These are phyloP conservation scores for Latheticus oryzae DNA, from an alignment of 2,888 invertebrate species.

Conservation along the genomic window DNA sequence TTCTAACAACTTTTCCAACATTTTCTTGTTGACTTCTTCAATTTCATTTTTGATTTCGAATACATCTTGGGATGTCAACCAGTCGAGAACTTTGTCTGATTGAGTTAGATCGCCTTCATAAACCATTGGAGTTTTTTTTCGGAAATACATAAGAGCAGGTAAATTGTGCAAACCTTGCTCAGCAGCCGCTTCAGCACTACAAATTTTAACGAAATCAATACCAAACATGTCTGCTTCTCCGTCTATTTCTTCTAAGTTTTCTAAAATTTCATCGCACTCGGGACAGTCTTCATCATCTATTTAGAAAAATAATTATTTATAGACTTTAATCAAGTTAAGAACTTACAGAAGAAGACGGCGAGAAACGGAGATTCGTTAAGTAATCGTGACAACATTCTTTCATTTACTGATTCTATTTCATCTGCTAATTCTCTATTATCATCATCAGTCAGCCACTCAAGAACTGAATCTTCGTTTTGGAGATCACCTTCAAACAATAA, in stretches of 20 bases:
- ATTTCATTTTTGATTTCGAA: slow-evolving; percentile 97
- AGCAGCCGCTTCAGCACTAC: slow-evolving; percentile 83
- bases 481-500: slow-evolving; percentile 90
- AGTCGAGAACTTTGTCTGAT: slow-evolving; percentile 85
- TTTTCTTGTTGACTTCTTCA: slow-evolving; percentile 96
- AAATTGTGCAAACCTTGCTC: slow-evolving; percentile 86
- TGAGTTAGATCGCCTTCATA: slow-evolving; percentile 92
- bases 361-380: slow-evolving; percentile 87
- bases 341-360: slow-evolving; percentile 92
- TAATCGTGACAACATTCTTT: slow-evolving; percentile 87
- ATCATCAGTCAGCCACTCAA: slow-evolving; percentile 94
- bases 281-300: slow-evolving; percentile 90
- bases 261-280: slow-evolving; percentile 90
- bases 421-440: slow-evolving; percentile 93
- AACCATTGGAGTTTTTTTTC: slow-evolving; percentile 81
- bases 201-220: slow-evolving; percentile 95
- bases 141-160: slow-evolving; percentile 89
- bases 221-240: slow-evolving; percentile 93
- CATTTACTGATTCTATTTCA: slow-evolving; percentile 93
- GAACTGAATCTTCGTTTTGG: slow-evolving; percentile 90
- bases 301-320: slow-evolving; percentile 40
- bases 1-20: slow-evolving; percentile 93
- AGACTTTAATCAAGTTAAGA: background rate
- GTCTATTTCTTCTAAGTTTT: slow-evolving; percentile 92
- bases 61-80: slow-evolving; percentile 94